Evolutionary conservation across 1,140 invertebrate genomes (phyloP).

Genomic region (Rhagoletis zephyria): DNA sequence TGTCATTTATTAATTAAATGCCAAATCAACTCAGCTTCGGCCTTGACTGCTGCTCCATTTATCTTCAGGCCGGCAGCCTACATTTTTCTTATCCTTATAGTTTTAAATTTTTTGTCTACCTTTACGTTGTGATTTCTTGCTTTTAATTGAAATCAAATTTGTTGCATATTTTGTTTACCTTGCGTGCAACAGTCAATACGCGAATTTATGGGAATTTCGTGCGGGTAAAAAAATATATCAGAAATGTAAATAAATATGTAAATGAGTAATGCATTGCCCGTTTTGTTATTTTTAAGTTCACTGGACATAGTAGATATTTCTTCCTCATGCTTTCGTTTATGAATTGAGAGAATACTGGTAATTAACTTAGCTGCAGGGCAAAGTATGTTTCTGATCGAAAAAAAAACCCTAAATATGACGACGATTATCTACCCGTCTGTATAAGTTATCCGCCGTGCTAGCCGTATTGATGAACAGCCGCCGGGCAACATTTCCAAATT

Average conservation of each 20-base stretch:
- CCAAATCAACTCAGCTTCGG: not conserved
- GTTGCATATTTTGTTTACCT: not conserved
- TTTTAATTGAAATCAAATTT: constrained; percentile 39
- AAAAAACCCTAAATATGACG: not conserved
- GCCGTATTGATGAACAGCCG: too few species aligned
- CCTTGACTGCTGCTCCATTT: not conserved
- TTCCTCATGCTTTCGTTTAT: not conserved
- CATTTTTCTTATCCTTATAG: not conserved
- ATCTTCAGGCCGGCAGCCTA: not conserved
- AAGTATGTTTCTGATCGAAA: not conserved
- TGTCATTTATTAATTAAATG: constrained; percentile 49
- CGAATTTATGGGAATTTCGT: not conserved
- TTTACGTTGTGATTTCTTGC: not conserved
- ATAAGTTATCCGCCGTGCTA: too few species aligned
- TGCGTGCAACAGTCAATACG: not conserved
- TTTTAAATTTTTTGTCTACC: not conserved
- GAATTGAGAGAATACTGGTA: not conserved
- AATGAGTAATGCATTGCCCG: not conserved
- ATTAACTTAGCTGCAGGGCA: constrained; percentile 4
- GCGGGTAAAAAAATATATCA: not conserved
- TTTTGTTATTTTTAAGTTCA: not conserved
- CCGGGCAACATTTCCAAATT: too few species aligned
- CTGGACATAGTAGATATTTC: not conserved
- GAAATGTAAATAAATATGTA: constrained; percentile 32
- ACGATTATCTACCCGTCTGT: too few species aligned